Base-by-base conservation (phyloP, 1,140 invertebrate species). In the Metopolophium dirhodum region DNA sequence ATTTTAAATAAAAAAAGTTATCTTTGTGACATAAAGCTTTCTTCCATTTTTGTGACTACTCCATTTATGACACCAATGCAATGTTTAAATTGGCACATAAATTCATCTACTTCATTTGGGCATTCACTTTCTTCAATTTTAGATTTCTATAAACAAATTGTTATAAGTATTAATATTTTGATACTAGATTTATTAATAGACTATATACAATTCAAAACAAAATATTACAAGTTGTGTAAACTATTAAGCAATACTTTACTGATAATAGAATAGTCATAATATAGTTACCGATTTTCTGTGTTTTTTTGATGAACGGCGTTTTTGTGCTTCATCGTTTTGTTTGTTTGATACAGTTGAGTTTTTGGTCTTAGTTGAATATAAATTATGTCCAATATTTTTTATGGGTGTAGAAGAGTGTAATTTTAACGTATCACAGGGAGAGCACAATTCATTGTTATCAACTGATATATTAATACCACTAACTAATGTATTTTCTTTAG, bases 51-150 rank as follows among this genome's bases (percentile, higher is more conserved):
- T 54, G 77, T 93, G 14, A 93, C 82, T 41, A 93, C 91, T 23
- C 91, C 91, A 93, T 93, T 93, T 20, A 93, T 93, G 35, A 93
- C 91, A 54, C 91, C 91, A 41, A 93, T 93, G 14, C 91, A 93
- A 93, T 93, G 91, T 93, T 93, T 93, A 57, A 93, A 93, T 45
- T 93, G 91, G 35, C 91, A 35, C 82, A 93, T 86, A 86, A 86
- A 93, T 85, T 93, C 91, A 23, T 93, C 91, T 7, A 83, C 49
- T 93, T 93, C 91, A 30, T 26, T 54, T 41, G 82, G 54, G 8
- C 82, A 54, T 26, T 51, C 20, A 3, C 14, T 51, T 41, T 85
- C 91, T 86, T 82, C 77, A n/a, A 37, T 86, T 37, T 93, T 93
- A n/a, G 91, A 86, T 37, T 93, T 86, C 91, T 93, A 51, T 45